Percentiles rank a stretch among this genome's conserved stretches.
phyloP scores from a whole-genome alignment of 2,113 vertebrate species.

The Crocuta crocuta region DNA sequence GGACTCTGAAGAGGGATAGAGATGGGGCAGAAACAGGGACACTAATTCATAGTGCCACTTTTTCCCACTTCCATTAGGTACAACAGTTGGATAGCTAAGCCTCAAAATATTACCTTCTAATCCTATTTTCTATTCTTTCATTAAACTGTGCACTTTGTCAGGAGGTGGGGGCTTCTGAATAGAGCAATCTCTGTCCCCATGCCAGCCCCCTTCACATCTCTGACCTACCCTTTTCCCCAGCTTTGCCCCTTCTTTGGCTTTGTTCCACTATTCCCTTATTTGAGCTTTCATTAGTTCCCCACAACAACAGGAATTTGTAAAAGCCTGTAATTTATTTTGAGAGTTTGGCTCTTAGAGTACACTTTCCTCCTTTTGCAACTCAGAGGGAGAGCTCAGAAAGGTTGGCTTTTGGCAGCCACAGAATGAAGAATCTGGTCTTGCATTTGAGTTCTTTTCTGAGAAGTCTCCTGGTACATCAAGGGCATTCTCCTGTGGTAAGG shows the following conservation, averaged over 20 bases:
- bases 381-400: slow-evolving; percentile 20
- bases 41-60: slow-evolving; percentile 79
- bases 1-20: background rate
- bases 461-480: slow-evolving; percentile 65
- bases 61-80: slow-evolving; percentile 35
- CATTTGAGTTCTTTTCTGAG: slow-evolving; percentile 75
- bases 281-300: slow-evolving; percentile 50
- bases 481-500: slow-evolving; percentile 61
- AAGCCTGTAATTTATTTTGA: slow-evolving; percentile 81
- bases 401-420: slow-evolving; percentile 65
- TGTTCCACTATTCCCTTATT: slow-evolving; percentile 54
- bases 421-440: slow-evolving; percentile 71
- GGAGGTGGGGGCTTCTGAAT: slow-evolving; percentile 66
- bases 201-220: background rate
- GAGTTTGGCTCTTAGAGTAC: slow-evolving; percentile 67
- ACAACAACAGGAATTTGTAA: slow-evolving; percentile 74
- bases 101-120: slow-evolving; percentile 73
- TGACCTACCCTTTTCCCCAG: slow-evolving; percentile 14
- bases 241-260: background rate
- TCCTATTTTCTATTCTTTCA: slow-evolving; percentile 81
- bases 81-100: slow-evolving; percentile 72
- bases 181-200: background rate
- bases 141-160: slow-evolving; percentile 78
- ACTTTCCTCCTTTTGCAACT: slow-evolving; percentile 35
- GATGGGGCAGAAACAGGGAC: slow-evolving; percentile 18